These are phyloP conservation scores for Torymus tubicola DNA, from an alignment of 2,888 invertebrate species.

Conservation along the genomic window DNA sequence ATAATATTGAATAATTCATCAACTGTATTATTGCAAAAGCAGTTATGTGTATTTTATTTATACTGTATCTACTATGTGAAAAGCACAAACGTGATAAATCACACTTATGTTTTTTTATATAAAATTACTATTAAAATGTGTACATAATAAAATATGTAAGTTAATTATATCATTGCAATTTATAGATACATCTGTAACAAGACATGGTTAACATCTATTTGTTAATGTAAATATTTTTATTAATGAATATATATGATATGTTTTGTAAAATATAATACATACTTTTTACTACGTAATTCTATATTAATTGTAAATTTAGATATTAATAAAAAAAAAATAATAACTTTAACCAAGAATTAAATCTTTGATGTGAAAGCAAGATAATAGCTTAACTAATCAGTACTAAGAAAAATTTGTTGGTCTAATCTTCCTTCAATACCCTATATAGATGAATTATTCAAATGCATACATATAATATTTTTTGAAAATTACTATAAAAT, in stretches of 20 bases:
- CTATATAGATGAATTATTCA: too few relatives aligned
- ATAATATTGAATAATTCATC: background rate
- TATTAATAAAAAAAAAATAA: too few relatives aligned
- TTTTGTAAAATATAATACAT: too few relatives aligned
- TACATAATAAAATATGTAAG: conserved; percentile 18
- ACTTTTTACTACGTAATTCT: too few relatives aligned
- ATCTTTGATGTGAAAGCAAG: too few relatives aligned
- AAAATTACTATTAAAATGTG: conserved; percentile 9
- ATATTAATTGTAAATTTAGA: too few relatives aligned
- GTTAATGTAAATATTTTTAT: background rate
- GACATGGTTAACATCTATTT: background rate
- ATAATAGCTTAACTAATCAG: too few relatives aligned
- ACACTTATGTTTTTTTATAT: conserved; percentile 1
- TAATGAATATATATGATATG: background rate
- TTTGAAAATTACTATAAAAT: too few relatives aligned
- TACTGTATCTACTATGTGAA: conserved; percentile 11
- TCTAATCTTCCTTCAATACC: too few relatives aligned
- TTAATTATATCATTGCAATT: conserved; percentile 19
- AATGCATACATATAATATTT: too few relatives aligned
- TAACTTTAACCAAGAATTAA: too few relatives aligned
- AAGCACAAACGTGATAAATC: conserved; percentile 24
- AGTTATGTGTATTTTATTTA: conserved; percentile 26
- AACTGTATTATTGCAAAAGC: conserved; percentile 34
- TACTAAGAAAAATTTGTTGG: too few relatives aligned
- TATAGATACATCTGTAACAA: background rate